Evolutionary conservation across 2,797 vertebrate species (phyloP).

Genomic region (Scomberomorus guttatus): DNA sequence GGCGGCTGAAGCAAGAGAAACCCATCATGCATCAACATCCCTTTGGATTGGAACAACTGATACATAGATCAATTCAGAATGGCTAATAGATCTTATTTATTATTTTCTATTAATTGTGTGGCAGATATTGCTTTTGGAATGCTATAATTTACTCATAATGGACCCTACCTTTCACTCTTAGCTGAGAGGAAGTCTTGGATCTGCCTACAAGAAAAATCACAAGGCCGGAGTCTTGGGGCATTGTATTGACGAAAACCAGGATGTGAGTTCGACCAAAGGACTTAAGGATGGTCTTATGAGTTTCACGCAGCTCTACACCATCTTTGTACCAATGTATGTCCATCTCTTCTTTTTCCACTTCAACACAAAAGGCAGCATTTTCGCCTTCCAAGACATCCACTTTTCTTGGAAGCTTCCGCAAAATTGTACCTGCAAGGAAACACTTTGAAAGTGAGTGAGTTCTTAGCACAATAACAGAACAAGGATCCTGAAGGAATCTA

Average conservation of each 20-base stretch:
- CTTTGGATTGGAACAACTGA: neutral
- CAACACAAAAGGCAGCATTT: slow-evolving; percentile 96
- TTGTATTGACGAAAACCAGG: slow-evolving; percentile 95
- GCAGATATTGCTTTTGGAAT: slow-evolving; percentile 6
- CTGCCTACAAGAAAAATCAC: slow-evolving; percentile 92
- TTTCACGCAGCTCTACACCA: slow-evolving; percentile 89
- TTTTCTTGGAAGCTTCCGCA: slow-evolving; percentile 94
- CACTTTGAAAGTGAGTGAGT: neutral
- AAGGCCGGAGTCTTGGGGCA: slow-evolving; percentile 92
- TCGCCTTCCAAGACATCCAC: slow-evolving; percentile 97
- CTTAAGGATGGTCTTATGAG: slow-evolving; percentile 91
- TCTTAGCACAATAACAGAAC: neutral
- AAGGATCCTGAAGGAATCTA: neutral
- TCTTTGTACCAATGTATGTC: slow-evolving; percentile 94
- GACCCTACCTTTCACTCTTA: slow-evolving; percentile 94
- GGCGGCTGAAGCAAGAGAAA: slow-evolving; percentile 83
- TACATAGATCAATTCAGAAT: neutral
- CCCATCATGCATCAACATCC: neutral
- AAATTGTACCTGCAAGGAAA: slow-evolving; percentile 88
- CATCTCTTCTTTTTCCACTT: slow-evolving; percentile 92
- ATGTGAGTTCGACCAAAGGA: slow-evolving; percentile 96
- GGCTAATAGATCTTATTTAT: neutral
- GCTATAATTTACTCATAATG: neutral
- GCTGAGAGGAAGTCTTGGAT: slow-evolving; percentile 94
- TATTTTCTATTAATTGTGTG: neutral